Evolutionary conservation across 2,888 invertebrate genomes (phyloP), one percentile per base, ranked within the genome.

Genomic region (Enoplolaimus lenunculus): DNA sequence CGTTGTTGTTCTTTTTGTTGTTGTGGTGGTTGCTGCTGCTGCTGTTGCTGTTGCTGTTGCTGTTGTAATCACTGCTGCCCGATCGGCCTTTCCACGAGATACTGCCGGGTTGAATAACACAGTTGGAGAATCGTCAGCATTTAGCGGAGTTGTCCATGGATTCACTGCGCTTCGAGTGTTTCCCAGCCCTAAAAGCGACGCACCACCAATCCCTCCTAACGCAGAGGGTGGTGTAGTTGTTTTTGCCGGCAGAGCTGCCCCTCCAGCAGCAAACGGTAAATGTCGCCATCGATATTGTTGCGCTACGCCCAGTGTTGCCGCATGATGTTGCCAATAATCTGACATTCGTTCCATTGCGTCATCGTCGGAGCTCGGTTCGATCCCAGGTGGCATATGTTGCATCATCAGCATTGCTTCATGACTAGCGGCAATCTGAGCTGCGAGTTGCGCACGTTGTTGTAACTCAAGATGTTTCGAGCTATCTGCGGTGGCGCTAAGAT

Each of bases 401-500:
- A 45, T 7, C 45, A 45, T 45, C 45, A 45, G 7, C 45, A 45
- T 45, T 21, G 45, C 45, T 45, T 45, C 45, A 21, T 45, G 45
- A 45, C 45, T 45, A 21, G 45, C 45, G 21, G 45, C 45, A 21
- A 45, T 45, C 21, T 45, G 45, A 13, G 45, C 45, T 13, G 45
- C 45, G 7, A 45, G 45, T 13, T 7, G 7, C 21, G 45, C 21
- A 7, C 45, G 45, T 45, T 45, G 45, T 28, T 3, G 29, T 34
- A n/a, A 26, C 60, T 75, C 75, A 68, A 74, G 75, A 26, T 67
- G 68, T 70, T 73, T 72, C 71, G 73, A 71, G 64, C 74, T 13
- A 70, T 70, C 60, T 45, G 21, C 7, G 68, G 71, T 1, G 71
- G 68, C 28, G 73, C 45, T 1, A 72, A 71, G 1, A 72, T 70